These are phyloP conservation scores for Candoia aspera DNA, from an alignment of 2,113 vertebrate species.

Conservation along the genomic window DNA sequence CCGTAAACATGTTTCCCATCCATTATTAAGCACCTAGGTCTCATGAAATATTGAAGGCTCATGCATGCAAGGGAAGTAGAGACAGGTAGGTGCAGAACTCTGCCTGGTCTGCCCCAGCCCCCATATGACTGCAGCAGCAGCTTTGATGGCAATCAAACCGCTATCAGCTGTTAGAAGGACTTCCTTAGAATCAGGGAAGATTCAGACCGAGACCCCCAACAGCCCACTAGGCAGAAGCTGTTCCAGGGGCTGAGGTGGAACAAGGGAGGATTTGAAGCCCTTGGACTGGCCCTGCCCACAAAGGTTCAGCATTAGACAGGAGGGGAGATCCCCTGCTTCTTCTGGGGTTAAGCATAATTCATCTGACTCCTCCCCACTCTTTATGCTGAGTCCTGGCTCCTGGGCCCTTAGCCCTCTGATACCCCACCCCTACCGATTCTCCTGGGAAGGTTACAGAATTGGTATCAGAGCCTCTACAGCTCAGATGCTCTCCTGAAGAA, in stretches of 20 bases:
- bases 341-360: not conserved
- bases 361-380: not conserved
- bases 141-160: not conserved
- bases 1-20: conserved; percentile 38
- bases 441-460: not conserved
- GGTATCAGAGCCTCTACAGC: not conserved
- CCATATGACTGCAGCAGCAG: not conserved
- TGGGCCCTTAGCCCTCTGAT: not conserved
- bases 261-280: not conserved
- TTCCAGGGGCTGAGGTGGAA: not conserved
- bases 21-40: conserved; percentile 35
- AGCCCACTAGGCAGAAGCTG: not conserved
- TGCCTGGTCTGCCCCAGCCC: not conserved
- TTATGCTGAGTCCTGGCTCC: not conserved
- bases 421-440: not conserved
- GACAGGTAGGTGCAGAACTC: not conserved
- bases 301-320: not conserved
- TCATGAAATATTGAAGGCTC: conserved; percentile 35
- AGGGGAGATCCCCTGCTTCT: too few species aligned
- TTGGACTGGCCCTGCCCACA: not conserved
- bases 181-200: not conserved
- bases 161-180: not conserved
- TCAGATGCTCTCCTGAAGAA: not conserved
- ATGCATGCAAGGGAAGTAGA: not conserved
- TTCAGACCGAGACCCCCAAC: not conserved